These are phyloP conservation scores for Ectemnius lituratus DNA, from an alignment of 2,888 invertebrate genomes.

Conservation along the genomic window DNA sequence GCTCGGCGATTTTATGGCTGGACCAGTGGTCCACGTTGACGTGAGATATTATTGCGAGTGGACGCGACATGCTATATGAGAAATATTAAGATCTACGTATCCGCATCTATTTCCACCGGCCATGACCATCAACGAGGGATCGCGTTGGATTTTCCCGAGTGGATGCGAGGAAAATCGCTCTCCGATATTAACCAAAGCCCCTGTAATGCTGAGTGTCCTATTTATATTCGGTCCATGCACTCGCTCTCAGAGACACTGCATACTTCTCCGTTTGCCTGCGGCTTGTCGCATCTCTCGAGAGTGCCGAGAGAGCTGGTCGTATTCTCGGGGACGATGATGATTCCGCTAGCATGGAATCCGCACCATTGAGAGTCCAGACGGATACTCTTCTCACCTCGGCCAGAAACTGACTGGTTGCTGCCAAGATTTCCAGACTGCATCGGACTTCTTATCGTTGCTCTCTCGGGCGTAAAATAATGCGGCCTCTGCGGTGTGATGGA, in stretches of 20 bases:
- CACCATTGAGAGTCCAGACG: conserved; percentile 59
- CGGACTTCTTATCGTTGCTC: neutral
- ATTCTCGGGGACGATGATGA: conserved; percentile 63
- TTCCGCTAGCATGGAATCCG: conserved; percentile 58
- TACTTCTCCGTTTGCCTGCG: conserved; percentile 22
- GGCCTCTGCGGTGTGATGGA: neutral
- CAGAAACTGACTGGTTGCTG: neutral
- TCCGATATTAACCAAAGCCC: conserved; percentile 62
- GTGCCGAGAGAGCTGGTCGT: conserved; percentile 32
- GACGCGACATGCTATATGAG: no score
- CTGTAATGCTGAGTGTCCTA: conserved; percentile 52
- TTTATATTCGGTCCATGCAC: conserved; percentile 60
- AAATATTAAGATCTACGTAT: conserved; percentile 31
- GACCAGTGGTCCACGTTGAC: no score
- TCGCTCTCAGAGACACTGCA: no score
- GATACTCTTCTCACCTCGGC: conserved; percentile 13
- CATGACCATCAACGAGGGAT: conserved; percentile 62
- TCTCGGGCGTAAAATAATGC: conserved; percentile 5
- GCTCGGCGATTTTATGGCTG: no score
- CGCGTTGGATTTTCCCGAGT: conserved; percentile 31
- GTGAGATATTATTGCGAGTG: no score
- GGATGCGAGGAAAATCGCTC: conserved; percentile 38
- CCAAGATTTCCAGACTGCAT: conserved; percentile 13
- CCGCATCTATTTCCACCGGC: conserved; percentile 52
- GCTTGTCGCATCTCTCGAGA: conserved; percentile 40